Evolutionary conservation across 1,140 invertebrate species (phyloP).

Genomic region (Caenorhabditis remanei): DNA sequence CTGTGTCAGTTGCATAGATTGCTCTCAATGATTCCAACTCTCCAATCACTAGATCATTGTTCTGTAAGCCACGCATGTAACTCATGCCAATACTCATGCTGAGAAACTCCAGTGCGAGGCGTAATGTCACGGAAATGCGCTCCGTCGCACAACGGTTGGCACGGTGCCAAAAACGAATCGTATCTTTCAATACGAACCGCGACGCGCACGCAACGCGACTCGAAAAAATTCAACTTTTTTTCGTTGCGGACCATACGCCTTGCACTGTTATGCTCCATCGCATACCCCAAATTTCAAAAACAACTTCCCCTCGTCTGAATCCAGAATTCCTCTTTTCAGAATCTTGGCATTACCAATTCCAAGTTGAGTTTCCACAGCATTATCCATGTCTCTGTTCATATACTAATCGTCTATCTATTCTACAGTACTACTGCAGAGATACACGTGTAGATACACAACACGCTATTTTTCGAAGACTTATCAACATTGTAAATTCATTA

Average conservation of each 20-base stretch:
- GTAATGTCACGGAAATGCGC: no score
- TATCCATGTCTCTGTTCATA: background rate
- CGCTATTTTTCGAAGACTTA: background rate
- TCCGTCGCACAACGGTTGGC: no score
- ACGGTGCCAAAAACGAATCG: no score
- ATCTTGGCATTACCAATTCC: conserved; percentile 8
- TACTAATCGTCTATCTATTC: background rate
- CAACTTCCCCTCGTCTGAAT: conserved; percentile 23
- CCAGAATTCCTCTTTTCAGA: background rate
- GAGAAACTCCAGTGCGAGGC: no score
- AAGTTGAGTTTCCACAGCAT: background rate
- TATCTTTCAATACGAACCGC: no score
- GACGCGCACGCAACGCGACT: no score
- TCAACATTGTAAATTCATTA: background rate
- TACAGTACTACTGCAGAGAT: conserved; percentile 4
- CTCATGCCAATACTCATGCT: no score
- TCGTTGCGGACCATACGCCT: no score
- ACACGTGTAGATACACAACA: conserved; percentile 8
- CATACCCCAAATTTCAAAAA: conserved; percentile 33
- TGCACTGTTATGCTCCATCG: no score
- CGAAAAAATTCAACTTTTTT: no score
- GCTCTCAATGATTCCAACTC: conserved; percentile 45
- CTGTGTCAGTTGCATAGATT: conserved; percentile 26
- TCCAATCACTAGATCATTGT: conserved; percentile 16
- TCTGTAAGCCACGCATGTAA: background rate